phyloP scores from a whole-genome alignment of 1,140 invertebrate genomes.

The Hypothenemus hampei region DNA sequence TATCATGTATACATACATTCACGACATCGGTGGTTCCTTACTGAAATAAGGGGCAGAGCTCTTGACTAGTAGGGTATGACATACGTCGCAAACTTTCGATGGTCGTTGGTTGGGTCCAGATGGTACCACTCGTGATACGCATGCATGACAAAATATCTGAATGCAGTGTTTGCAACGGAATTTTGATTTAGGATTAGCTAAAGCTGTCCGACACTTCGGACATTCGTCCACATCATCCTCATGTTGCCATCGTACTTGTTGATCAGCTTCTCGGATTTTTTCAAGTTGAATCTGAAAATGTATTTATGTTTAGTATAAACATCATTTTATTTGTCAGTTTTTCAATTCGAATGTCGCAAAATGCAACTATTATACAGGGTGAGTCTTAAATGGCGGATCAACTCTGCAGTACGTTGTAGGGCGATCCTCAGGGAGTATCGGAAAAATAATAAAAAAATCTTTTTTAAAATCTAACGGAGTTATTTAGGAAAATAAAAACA shows the following conservation, averaged over 20 bases:
- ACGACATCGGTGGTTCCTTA: conserved; percentile 60
- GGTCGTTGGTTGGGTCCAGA: conserved; percentile 81
- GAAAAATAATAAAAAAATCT: too few relatives aligned
- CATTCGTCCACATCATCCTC: conserved; percentile 93
- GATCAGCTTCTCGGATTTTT: conserved; percentile 87
- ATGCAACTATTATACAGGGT: too few relatives aligned
- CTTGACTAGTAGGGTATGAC: conserved; percentile 91
- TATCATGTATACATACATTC: conserved; percentile 6
- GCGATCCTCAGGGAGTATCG: too few relatives aligned
- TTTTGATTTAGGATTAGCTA: conserved; percentile 55
- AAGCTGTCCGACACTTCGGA: conserved; percentile 68
- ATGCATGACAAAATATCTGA: conserved; percentile 87
- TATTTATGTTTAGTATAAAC: too few relatives aligned
- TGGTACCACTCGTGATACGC: conserved; percentile 73
- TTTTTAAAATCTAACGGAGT: too few relatives aligned
- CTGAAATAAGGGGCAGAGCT: conserved; percentile 94
- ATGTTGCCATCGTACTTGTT: conserved; percentile 94
- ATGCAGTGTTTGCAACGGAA: conserved; percentile 93
- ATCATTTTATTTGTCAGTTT: too few relatives aligned
- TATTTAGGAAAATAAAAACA: too few relatives aligned
- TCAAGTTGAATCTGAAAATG: conserved; percentile 75
- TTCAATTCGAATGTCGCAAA: too few relatives aligned
- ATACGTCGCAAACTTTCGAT: conserved; percentile 92
- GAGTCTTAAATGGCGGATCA: too few relatives aligned
- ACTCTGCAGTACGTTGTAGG: too few relatives aligned